Base-by-base conservation (phyloP, 2,797 vertebrate species). In the Sebastes reedi region DNA sequence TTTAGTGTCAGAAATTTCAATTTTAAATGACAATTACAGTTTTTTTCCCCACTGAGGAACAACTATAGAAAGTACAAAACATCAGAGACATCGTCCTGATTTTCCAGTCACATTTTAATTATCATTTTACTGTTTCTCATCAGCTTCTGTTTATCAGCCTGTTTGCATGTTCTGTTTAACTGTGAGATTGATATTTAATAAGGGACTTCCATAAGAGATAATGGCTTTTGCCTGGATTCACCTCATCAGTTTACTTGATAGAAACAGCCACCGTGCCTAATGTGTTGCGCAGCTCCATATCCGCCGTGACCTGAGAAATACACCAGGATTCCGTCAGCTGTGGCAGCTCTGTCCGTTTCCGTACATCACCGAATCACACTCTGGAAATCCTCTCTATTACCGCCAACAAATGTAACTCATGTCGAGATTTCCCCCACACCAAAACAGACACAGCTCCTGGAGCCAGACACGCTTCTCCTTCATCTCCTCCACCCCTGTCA, bases 371-470 rank as follows among this genome's bases (percentile, higher is more conserved):
- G 13, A 77, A 81, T 88, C 79, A 60, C 75, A 62, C 75, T 81
- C 32, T 64, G 65, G 77, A 91, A 89, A 84, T 84, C 74, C 65
- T 72, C 72, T 81, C 62, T 39, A 56, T 88, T 90, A 81, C 81
- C 54, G 42, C 82, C 77, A 86, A 91, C 85, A 85, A 90, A 87
- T 84, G 72, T 76, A 82, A 83, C 68, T 81, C 32, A 1, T 79
- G 82, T 86, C 79, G 39, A 81, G 82, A 82, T 86, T 88, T 83
- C 64, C 64, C 42, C 67, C 68, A 59, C 80, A 73, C 55, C 52
- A 56, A 77, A 70, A 72, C 77, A 81, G 69, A 85, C 80, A 66
- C 32, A 24, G 30, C 16, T 72, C 72, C 67, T 18, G n/a, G 34
- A 77, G 80, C 67, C 50, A 36, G 50, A 74, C 10, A 0, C 46